Evolutionary conservation across 2,888 invertebrate species (phyloP), one percentile per base, ranked within the genome.

Genomic region (Scaptomyza parva): DNA sequence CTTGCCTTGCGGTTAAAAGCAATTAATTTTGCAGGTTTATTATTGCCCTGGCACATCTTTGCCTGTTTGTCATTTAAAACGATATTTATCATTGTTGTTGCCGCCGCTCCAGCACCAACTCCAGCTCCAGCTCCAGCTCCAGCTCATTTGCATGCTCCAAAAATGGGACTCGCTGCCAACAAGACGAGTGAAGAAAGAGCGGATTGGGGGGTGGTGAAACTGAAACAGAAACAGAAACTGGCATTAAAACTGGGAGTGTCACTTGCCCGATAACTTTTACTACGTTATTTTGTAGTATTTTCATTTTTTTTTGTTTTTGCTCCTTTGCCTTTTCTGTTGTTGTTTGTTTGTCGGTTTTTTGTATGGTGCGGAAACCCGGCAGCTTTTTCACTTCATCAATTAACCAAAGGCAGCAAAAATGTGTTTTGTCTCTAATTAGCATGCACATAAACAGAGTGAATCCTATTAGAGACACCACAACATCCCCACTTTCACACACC

Each of bases 361-460:
- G 47, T 14, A 35, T 37, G 50, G 62, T 44, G 54, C 57, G 57
- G 58, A 72, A 50, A 52, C 44, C 59, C 51, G 64, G 70, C 72
- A 75, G 77, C 75, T 77, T 86, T 79, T 86, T 86, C 86, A 78
- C 86, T 82, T 82, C 81, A 86, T 83, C 87, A 83, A 83, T 83
- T 83, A 87, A 85, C 74, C 78, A 78, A 78, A 71, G 85, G 78
- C 85, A 85, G 70, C 76, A 87, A 67, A 83, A 85, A 74, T 83
- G 82, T 83, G 84, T 86, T 76, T 76, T 75, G 70, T 73, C 78
- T 85, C 87, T 87, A 87, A 83, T 83, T 87, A 83, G 87, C 87
- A 83, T 87, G 71, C 65, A 87, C 82, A 87, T 83, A 83, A 87
- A 87, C 88, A 87, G 74, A 76, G 79, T 61, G 83, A 83, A 86